Conservation (phyloP, 2,888 invertebrate genomes). For the Scaptomyza parva region DNA sequence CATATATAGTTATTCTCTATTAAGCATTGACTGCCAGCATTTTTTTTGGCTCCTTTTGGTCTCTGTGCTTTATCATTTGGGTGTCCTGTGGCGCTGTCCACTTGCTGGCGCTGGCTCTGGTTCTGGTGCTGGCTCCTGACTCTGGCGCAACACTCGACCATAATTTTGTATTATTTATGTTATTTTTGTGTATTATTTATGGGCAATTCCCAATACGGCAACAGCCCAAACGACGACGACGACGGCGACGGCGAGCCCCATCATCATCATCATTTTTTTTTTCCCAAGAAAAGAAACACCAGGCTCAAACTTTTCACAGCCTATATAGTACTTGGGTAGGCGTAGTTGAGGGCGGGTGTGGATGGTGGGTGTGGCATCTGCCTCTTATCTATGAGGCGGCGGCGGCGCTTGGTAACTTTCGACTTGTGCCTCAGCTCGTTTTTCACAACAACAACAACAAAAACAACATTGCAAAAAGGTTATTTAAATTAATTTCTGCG, state of each 20-base stretch:
- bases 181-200: conserved; percentile 68
- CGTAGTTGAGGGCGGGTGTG: neutral
- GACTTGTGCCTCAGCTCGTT: conserved; percentile 31
- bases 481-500: conserved; percentile 75
- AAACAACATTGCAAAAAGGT: conserved; percentile 57
- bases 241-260: neutral
- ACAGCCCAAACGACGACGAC: neutral
- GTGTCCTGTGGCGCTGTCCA: conserved; percentile 34
- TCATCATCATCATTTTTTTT: neutral
- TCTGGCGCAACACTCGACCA: conserved; percentile 21
- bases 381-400: conserved; percentile 35
- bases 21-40: neutral
- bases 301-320: conserved; percentile 42
- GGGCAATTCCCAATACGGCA: conserved; percentile 58
- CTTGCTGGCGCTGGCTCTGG: conserved; percentile 36
- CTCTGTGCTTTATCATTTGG: conserved; percentile 1
- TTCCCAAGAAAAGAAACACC: neutral
- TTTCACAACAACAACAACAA: conserved; percentile 37
- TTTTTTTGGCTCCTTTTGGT: neutral
- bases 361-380: neutral
- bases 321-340: conserved; percentile 10
- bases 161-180: conserved; percentile 74
- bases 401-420: conserved; percentile 10
- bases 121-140: no score
- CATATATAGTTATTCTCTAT: neutral